Percentiles rank a stretch among this genome's conserved stretches.
Evolutionary conservation across 2,888 invertebrate species (phyloP).

Genomic region (Agrotis clavis): DNA sequence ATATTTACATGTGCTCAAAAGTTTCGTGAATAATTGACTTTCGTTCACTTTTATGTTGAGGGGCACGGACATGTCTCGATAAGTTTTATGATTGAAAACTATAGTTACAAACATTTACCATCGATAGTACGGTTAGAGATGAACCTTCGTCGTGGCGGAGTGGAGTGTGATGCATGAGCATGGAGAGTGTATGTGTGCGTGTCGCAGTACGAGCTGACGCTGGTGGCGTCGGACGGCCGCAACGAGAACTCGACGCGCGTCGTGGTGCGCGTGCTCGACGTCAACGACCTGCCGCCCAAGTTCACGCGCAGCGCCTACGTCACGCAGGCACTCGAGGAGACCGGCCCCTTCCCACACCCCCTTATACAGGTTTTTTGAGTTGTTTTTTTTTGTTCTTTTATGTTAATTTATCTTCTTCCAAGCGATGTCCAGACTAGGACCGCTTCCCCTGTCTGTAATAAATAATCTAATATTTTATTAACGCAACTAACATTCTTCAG

Average conservation of each 20-base stretch:
- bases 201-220: constrained; percentile 95
- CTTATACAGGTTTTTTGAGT: constrained; percentile 93
- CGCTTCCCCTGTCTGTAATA: constrained; percentile 6
- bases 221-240: constrained; percentile 97
- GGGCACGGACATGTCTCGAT: constrained; percentile 9
- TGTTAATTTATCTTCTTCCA: constrained; percentile 33
- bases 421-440: constrained; percentile 1
- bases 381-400: constrained; percentile 69
- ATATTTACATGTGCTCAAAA: constrained; percentile 50
- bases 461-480: neutral
- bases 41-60: constrained; percentile 9
- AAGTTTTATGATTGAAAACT: constrained; percentile 6
- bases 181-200: constrained; percentile 85
- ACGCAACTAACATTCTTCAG: constrained; percentile 43
- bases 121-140: constrained; percentile 10
- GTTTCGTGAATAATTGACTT: constrained; percentile 49
- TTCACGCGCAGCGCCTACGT: constrained; percentile 94
- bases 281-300: constrained; percentile 97
- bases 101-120: neutral
- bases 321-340: constrained; percentile 94
- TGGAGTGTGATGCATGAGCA: constrained; percentile 84
- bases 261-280: constrained; percentile 95
- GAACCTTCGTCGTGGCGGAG: constrained; percentile 21
- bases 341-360: constrained; percentile 93
- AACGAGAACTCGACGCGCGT: constrained; percentile 97